A percentile compares a stretch with the other conserved stretches of the same genome.
These are phyloP conservation scores for Gambelia wislizenii DNA, from an alignment of 2,797 vertebrate species.

Conservation along the genomic window DNA sequence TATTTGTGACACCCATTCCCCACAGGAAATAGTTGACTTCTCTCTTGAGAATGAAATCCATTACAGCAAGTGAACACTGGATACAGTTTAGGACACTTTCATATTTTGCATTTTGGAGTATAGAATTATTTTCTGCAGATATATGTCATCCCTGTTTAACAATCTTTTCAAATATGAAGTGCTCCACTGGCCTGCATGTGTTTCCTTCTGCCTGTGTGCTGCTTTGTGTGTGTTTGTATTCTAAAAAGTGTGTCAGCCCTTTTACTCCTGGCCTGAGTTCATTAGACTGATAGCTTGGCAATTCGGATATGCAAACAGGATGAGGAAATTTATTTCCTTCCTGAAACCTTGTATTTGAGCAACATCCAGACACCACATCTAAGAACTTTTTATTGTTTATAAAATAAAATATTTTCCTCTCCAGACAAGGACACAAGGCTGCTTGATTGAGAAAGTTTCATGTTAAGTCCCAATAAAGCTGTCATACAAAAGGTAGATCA, in stretches of 20 bases:
- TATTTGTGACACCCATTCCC: background rate
- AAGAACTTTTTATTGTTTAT: conserved; percentile 54
- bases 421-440: conserved; percentile 43
- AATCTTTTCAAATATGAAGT: background rate
- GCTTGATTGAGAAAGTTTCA: conserved; percentile 41
- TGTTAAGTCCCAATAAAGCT: no score
- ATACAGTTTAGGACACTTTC: background rate
- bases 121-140: background rate
- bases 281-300: conserved; percentile 68
- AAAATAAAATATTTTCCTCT: conserved; percentile 41
- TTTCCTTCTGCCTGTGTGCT: background rate
- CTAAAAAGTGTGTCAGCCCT: conserved; percentile 29
- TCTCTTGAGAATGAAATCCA: background rate
- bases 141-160: background rate
- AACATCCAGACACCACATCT: conserved; percentile 65
- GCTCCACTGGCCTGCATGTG: no score
- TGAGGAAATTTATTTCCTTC: conserved; percentile 82
- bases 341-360: conserved; percentile 73
- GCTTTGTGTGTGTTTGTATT: background rate
- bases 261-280: conserved; percentile 62
- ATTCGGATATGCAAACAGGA: conserved; percentile 69
- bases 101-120: background rate
- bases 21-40: background rate
- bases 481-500: background rate
- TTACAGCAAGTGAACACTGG: conserved; percentile 21